Evolutionary conservation across 2,797 vertebrate genomes (phyloP).

Genomic region (Yasuhikotakia modesta): DNA sequence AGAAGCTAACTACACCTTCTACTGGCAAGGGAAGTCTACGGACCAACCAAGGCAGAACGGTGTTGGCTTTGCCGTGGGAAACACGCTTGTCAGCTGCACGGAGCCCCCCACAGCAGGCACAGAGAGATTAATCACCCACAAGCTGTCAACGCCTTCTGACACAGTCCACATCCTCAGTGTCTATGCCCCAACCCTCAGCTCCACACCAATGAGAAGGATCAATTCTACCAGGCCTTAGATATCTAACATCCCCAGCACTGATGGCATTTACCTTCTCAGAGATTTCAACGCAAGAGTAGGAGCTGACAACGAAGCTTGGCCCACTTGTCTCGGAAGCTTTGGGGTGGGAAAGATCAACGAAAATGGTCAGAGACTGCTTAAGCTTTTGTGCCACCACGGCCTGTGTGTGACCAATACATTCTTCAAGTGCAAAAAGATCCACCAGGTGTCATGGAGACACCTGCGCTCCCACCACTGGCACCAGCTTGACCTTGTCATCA

Average conservation of each 20-base stretch:
- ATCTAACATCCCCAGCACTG: no score
- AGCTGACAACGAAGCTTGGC: no score
- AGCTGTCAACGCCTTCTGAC: no score
- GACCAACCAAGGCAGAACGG: no score
- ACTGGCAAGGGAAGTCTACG: background rate
- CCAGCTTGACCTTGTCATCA: constrained; percentile 35
- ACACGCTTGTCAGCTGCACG: no score
- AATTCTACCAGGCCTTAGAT: no score
- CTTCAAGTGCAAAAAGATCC: background rate
- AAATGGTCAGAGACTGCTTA: background rate
- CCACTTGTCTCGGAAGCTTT: background rate
- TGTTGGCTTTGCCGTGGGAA: no score
- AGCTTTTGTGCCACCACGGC: background rate
- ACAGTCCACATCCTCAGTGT: background rate
- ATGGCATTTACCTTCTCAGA: background rate
- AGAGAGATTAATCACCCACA: no score
- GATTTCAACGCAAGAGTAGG: background rate
- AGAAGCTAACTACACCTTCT: background rate
- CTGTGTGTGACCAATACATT: no score
- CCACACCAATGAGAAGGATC: background rate
- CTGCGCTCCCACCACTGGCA: constrained; percentile 11
- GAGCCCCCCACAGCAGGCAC: no score
- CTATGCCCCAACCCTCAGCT: background rate
- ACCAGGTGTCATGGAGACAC: constrained; percentile 11
- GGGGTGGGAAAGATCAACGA: background rate